Evolutionary conservation across 2,888 invertebrate species (phyloP), one percentile per base, ranked within the genome.

Genomic region (Macrostomum cliftonense): DNA sequence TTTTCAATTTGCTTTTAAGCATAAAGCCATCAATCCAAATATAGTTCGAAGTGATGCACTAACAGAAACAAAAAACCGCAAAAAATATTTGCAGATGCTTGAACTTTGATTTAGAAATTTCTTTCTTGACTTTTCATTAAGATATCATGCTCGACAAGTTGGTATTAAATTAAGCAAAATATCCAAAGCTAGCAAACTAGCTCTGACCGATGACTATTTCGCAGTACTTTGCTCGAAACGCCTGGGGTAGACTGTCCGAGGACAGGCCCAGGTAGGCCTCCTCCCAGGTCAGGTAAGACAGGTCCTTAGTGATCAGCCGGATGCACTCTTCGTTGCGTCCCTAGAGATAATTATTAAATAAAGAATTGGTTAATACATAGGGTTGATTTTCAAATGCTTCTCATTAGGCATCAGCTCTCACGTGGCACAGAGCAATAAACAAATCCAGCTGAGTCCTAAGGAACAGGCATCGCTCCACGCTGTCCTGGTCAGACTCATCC

Each of bases 201-300:
- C 28, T 28, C 28, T 28, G 55, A 68, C 69, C 67, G 40, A 66
- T 66, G 17, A 67, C 67, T 37, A 70, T 62, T 46, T 64, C 62
- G 50, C 68, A 69, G 55, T 69, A 70, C 49, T 65, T 65, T 42
- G 70, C 69, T 38, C 69, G 53, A 45, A 70, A 60, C 38, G 61
- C 62, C 45, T 68, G 65, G 1, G 67, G 67, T 13, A 70, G 55
- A 39, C 63, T 61, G 43, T 62, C 61, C 1, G 64, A 63, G 12
- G 62, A 53, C n/a, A 70, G 57, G 1, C 64, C 64, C 19, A 67
- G 54, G 53, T 67, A 70, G 2, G 65, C 65, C 50, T 70, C 66
- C 51, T 68, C 67, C 70, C 70, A 70, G 0, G 66, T 64, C 46
- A 70, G 55, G 50, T 65, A 65, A 2, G 63, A 57, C 42, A 67